These are phyloP conservation scores for Caenorhabditis japonica DNA, from an alignment of 2,888 invertebrate species.

Conservation along the genomic window DNA sequence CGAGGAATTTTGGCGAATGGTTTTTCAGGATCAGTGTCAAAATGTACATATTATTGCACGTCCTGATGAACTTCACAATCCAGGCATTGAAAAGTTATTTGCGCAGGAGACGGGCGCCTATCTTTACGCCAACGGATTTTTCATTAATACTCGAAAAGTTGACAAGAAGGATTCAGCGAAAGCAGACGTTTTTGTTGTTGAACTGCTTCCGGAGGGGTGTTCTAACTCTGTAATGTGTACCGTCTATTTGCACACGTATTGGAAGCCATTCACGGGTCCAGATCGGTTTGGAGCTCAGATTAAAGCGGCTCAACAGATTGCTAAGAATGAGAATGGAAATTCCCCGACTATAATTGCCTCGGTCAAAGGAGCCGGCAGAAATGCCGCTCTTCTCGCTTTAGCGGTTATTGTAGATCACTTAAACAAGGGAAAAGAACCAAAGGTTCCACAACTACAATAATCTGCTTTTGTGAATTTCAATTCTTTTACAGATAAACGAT, in stretches of 20 bases:
- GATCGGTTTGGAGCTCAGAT: conserved; percentile 17
- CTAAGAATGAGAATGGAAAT: conserved; percentile 19
- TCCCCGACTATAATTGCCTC: conserved; percentile 27
- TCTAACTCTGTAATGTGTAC: conserved; percentile 43
- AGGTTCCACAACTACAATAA: not conserved
- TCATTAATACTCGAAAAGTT: conserved; percentile 44
- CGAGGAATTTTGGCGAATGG: conserved; percentile 50
- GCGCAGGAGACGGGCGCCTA: conserved; percentile 30
- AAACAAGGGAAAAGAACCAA: conserved; percentile 36
- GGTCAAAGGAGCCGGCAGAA: conserved; percentile 38
- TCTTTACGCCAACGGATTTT: conserved; percentile 45
- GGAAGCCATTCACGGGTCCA: conserved; percentile 24
- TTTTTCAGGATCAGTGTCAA: conserved; percentile 46
- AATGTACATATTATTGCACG: conserved; percentile 36
- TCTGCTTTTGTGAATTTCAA: not conserved
- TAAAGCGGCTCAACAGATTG: conserved; percentile 33
- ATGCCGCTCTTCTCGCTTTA: conserved; percentile 31
- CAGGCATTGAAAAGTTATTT: conserved; percentile 32
- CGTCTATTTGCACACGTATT: conserved; percentile 31
- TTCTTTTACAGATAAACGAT: conserved; percentile 23
- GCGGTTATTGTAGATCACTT: conserved; percentile 33
- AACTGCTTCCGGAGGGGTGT: conserved; percentile 46
- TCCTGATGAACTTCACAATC: conserved; percentile 33
- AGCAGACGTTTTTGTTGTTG: conserved; percentile 34
- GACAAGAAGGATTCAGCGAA: conserved; percentile 25